These are phyloP conservation scores for Ceraclea dissimilis DNA, from an alignment of 2,888 invertebrate genomes.

Conservation along the genomic window DNA sequence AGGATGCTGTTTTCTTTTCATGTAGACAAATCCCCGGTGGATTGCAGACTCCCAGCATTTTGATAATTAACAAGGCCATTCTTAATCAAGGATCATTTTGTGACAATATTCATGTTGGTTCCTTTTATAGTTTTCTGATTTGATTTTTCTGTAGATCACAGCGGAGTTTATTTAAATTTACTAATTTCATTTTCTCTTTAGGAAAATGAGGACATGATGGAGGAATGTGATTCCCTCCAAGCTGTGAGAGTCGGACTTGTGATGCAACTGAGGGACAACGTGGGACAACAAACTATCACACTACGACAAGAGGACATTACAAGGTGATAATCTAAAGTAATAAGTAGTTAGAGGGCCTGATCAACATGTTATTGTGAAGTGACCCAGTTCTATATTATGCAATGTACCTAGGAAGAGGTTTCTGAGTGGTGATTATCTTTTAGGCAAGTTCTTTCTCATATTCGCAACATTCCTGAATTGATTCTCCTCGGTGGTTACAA, in stretches of 20 bases:
- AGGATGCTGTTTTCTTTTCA: slow-evolving; percentile 85
- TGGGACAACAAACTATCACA: slow-evolving; percentile 65
- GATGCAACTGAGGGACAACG: slow-evolving; percentile 76
- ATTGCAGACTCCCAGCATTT: slow-evolving; percentile 71
- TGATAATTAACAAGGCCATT: slow-evolving; percentile 47
- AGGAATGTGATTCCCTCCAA: slow-evolving; percentile 72
- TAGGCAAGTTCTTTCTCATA: slow-evolving; percentile 73
- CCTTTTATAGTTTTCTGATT: background rate
- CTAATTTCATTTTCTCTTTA: no score
- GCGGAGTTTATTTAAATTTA: no score
- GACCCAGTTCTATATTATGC: no score
- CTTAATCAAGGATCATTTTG: slow-evolving; percentile 11
- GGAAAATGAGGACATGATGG: slow-evolving; percentile 56
- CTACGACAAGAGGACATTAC: slow-evolving; percentile 65
- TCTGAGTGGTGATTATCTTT: slow-evolving; percentile 56
- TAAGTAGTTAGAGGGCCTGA: background rate
- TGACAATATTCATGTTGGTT: slow-evolving; percentile 43
- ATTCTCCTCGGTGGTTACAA: slow-evolving; percentile 67
- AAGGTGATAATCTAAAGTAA: slow-evolving; percentile 44
- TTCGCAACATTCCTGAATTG: slow-evolving; percentile 70
- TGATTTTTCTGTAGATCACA: no score
- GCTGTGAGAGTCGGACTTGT: slow-evolving; percentile 78
- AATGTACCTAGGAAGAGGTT: no score
- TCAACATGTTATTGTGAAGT: background rate
- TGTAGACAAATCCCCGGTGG: slow-evolving; percentile 89